A percentile compares a stretch with the other conserved stretches of the same genome.
phyloP scores from a whole-genome alignment of 2,113 vertebrate genomes.

The Laticauda colubrina region DNA sequence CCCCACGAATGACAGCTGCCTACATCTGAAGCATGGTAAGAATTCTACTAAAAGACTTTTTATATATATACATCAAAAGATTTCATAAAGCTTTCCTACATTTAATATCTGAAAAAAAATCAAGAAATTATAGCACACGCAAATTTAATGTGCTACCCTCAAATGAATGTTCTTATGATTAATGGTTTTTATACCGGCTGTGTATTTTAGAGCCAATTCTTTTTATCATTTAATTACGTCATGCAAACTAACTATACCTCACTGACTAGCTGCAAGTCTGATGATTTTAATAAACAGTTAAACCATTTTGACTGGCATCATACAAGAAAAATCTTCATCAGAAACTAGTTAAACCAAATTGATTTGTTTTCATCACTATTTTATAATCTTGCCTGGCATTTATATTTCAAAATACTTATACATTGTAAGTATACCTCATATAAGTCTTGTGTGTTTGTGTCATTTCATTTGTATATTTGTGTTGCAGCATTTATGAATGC shows the following conservation, averaged over 20 bases:
- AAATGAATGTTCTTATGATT: constrained; percentile 50
- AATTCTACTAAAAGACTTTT: constrained; percentile 75
- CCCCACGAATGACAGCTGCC: constrained; percentile 99
- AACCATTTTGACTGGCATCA: not conserved
- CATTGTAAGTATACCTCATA: not conserved
- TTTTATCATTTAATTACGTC: not conserved
- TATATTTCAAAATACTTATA: not conserved
- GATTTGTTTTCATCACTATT: not conserved
- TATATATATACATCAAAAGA: constrained; percentile 50
- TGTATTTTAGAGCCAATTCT: constrained; percentile 42
- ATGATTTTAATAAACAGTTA: constrained; percentile 12
- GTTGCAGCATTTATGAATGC: constrained; percentile 6
- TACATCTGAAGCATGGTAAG: constrained; percentile 99
- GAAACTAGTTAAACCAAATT: not conserved
- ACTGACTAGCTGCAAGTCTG: constrained; percentile 48
- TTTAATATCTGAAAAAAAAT: constrained; percentile 48
- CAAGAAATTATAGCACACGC: constrained; percentile 54
- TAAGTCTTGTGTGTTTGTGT: not conserved
- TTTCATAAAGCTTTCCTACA: constrained; percentile 44
- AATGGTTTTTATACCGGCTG: constrained; percentile 74
- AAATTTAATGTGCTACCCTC: constrained; percentile 46
- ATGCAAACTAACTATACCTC: constrained; percentile 44
- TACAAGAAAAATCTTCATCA: not conserved
- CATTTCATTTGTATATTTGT: not conserved
- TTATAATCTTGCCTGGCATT: constrained; percentile 30